Evolutionary conservation across 1,140 invertebrate species (phyloP).

Genomic region (Anastrepha ludens): DNA sequence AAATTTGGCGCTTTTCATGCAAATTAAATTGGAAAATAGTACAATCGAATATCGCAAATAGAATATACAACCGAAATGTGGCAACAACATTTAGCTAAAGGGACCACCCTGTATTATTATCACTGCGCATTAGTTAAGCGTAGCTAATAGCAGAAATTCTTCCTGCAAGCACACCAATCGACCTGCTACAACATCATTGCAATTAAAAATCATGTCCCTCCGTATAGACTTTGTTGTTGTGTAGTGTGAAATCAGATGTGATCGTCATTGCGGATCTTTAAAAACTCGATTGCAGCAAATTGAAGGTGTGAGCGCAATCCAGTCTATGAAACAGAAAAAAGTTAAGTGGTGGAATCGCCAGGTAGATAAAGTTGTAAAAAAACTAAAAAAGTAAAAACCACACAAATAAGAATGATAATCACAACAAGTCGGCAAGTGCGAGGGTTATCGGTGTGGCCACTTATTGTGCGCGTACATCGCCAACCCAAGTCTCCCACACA

Average conservation of each 20-base stretch:
- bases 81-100: too few relatives aligned
- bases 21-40: too few relatives aligned
- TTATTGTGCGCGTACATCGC: neutral
- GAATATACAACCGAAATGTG: too few relatives aligned
- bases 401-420: conserved; percentile 17
- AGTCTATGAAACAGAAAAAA: neutral
- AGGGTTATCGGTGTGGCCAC: conserved; percentile 19
- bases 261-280: neutral
- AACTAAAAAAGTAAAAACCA: neutral
- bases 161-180: too few relatives aligned
- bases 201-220: neutral
- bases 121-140: too few relatives aligned
- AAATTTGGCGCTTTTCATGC: too few relatives aligned
- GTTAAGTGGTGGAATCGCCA: neutral
- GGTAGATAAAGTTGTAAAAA: neutral
- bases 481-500: neutral
- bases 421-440: conserved; percentile 8
- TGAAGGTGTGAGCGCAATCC: conserved; percentile 1
- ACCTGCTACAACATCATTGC: too few relatives aligned
- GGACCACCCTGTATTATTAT: too few relatives aligned
- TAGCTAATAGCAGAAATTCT: too few relatives aligned
- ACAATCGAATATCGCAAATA: too few relatives aligned
- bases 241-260: neutral
- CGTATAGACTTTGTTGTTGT: neutral
- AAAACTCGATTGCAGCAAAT: neutral